Percentiles rank a stretch among this genome's conserved stretches.
Conservation (phyloP, 2,797 vertebrate genomes). For the Cottoperca gobio region DNA sequence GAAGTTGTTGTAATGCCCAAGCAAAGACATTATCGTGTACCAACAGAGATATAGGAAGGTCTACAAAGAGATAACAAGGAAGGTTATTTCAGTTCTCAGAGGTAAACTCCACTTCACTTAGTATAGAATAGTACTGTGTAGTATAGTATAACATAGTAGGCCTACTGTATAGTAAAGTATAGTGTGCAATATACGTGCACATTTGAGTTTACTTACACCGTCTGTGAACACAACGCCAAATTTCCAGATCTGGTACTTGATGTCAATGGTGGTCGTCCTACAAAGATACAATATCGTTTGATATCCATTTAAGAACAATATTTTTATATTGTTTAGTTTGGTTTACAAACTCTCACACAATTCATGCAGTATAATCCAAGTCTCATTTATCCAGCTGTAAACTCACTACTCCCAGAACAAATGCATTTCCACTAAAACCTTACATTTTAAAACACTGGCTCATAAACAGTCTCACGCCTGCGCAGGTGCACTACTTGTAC, state of each 20-base stretch:
- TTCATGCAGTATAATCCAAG: too few relatives aligned
- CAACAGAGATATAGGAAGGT: slow-evolving; percentile 95
- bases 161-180: not conserved
- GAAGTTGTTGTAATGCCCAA: slow-evolving; percentile 98
- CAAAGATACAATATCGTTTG: slow-evolving; percentile 20
- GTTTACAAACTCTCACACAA: too few relatives aligned
- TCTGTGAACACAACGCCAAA: slow-evolving; percentile 96
- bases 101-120: not conserved
- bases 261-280: slow-evolving; percentile 91
- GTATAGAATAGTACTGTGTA: too few relatives aligned
- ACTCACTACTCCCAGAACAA: too few relatives aligned
- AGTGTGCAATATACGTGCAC: not conserved
- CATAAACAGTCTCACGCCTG: too few relatives aligned
- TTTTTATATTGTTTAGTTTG: not conserved
- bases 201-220: slow-evolving; percentile 85
- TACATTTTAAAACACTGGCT: too few relatives aligned
- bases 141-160: too few relatives aligned
- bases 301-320: not conserved
- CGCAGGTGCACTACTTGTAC: too few relatives aligned
- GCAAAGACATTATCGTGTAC: slow-evolving; percentile 94
- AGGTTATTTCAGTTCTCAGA: not conserved
- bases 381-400: too few relatives aligned
- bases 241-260: slow-evolving; percentile 97
- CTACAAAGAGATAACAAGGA: slow-evolving; percentile 68
- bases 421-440: too few relatives aligned